Base-by-base conservation (phyloP, 2,888 invertebrate genomes). In the Gari tellinella region DNA sequence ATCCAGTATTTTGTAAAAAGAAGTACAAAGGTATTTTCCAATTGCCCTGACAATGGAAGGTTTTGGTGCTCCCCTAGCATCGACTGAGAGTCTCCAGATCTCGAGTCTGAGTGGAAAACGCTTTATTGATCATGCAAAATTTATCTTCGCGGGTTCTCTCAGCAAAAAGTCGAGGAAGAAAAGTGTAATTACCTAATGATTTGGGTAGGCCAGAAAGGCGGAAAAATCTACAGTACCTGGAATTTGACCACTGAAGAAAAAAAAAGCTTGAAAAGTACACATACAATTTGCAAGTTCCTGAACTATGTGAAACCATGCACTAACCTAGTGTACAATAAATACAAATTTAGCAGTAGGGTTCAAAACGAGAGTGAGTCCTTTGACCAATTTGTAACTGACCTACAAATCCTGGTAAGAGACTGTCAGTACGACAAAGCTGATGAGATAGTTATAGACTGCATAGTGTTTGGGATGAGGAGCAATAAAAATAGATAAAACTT, bases 371-470 rank as follows among this genome's bases (percentile, higher is more conserved):
- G 14, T n/a, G 72, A 78, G 51, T 41, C 68, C 0, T 73, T 62
- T 66, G 81, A 81, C 10, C 48, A 73, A 25, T 82, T 74, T 61
- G 58, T 73, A 3, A 80, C 74, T 2, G 64, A 77, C 8, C 46
- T 80, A 12, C 65, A 58, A 60, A 8, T 69, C 0, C 37, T 74
- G 3, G 64, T 68, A 2, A 72, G 53, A 56, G 78, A 81, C 38
- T 81, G 81, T 55, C 55, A 38, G 2, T 78, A 78, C 65, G 51
- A 21, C 2, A 31, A 62, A 17, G 46, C 51, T 17, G 72, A 80
- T 7, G 26, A 67, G 25, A 66, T 80, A 52, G 49, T 80, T 8
- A 41, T 74, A 21, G 79, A 80, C 46, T 31, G 64, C 15, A 73
- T 80, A 5, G 76, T 80, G 7, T 67, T 73, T 51, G 68, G 68